A percentile compares a stretch with the other conserved stretches of the same genome.
Evolutionary conservation across 2,797 vertebrate genomes (phyloP).

Genomic region (Tinamus major): DNA sequence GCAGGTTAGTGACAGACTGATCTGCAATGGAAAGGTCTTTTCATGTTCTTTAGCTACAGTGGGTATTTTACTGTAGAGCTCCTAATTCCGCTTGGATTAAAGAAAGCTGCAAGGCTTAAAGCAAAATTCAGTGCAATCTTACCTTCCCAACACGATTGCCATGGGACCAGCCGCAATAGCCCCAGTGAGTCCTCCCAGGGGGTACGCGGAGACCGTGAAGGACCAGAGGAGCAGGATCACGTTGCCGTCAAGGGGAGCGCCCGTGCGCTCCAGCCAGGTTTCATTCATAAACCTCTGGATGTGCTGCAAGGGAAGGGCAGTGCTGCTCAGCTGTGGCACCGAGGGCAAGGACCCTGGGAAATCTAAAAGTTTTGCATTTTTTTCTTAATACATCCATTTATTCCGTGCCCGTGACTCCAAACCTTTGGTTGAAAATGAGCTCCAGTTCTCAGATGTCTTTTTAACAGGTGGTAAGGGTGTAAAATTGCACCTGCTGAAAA

Average conservation of each 20-base stretch:
- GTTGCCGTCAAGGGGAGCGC: slow-evolving; percentile 77
- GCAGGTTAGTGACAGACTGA: background rate
- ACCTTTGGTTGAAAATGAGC: background rate
- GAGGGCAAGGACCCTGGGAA: background rate
- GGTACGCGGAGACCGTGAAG: slow-evolving; percentile 88
- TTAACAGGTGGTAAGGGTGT: background rate
- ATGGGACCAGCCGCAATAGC: slow-evolving; percentile 89
- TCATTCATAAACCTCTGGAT: slow-evolving; percentile 90
- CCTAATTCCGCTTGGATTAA: background rate
- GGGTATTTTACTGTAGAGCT: background rate
- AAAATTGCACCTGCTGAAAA: background rate
- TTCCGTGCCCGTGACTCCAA: background rate
- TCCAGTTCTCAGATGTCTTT: background rate
- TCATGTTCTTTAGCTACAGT: background rate
- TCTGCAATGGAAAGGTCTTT: background rate
- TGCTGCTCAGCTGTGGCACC: background rate
- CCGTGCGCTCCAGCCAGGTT: slow-evolving; percentile 85
- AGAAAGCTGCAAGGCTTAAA: background rate
- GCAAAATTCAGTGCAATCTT: slow-evolving; percentile 41
- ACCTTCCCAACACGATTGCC: slow-evolving; percentile 90
- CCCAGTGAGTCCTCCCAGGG: slow-evolving; percentile 87
- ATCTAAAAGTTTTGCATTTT: background rate
- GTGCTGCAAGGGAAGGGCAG: slow-evolving; percentile 76
- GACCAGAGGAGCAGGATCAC: slow-evolving; percentile 88
- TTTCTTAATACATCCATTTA: background rate